Percentiles rank a stretch among this genome's conserved stretches.
These are phyloP conservation scores for Teinopalpus imperialis DNA, from an alignment of 2,888 invertebrate species.

Conservation along the genomic window DNA sequence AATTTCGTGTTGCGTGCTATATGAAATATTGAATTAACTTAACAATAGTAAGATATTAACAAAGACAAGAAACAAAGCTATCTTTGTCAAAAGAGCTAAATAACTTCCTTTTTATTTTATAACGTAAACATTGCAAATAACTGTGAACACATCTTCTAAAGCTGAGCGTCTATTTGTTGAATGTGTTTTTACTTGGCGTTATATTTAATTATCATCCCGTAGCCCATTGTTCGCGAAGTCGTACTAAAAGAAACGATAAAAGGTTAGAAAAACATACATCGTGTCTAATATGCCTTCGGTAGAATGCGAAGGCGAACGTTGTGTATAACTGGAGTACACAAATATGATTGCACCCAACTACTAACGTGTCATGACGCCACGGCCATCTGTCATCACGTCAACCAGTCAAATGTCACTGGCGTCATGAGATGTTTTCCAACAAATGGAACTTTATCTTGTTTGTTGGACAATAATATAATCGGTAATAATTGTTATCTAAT, in stretches of 20 bases:
- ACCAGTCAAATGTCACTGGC: constrained; percentile 18
- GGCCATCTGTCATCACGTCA: constrained; percentile 17
- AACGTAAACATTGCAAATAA: too few relatives aligned
- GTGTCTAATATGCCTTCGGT: constrained; percentile 1
- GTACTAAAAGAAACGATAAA: constrained; percentile 16
- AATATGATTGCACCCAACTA: constrained; percentile 3
- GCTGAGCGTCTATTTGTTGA: background rate
- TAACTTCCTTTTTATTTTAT: too few relatives aligned
- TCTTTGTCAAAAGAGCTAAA: too few relatives aligned
- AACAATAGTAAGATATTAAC: too few relatives aligned
- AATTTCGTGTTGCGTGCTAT: too few relatives aligned
- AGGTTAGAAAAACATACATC: constrained; percentile 10
- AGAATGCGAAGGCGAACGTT: background rate
- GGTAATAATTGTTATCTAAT: background rate
- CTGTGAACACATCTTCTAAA: too few relatives aligned
- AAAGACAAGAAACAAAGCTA: too few relatives aligned
- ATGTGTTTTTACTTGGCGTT: constrained; percentile 10
- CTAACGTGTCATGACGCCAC: background rate
- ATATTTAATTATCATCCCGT: constrained; percentile 8
- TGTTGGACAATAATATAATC: background rate
- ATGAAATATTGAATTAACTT: too few relatives aligned
- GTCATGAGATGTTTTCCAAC: constrained; percentile 4
- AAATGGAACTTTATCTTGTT: constrained; percentile 9
- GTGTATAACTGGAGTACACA: constrained; percentile 1
- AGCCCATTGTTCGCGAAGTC: constrained; percentile 5